These are phyloP conservation scores for Pseudocheirus occidentalis DNA, from an alignment of 2,797 vertebrate species.

Conservation along the genomic window DNA sequence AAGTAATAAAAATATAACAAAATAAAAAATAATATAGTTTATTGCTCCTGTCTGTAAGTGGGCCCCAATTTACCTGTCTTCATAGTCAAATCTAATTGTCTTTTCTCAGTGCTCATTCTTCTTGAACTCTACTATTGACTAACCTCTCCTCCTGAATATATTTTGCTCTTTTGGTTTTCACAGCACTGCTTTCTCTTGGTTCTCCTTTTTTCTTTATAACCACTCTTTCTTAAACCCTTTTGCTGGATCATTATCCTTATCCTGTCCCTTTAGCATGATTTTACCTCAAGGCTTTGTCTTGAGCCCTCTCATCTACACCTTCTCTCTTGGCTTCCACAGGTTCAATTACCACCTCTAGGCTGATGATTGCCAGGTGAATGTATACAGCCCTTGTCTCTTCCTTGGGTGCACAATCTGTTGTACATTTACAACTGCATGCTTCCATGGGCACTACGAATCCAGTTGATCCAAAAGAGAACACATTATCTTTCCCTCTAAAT, in stretches of 20 bases:
- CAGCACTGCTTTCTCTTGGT: background rate
- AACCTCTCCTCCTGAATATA: background rate
- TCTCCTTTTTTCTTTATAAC: background rate
- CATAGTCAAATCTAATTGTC: background rate
- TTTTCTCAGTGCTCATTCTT: background rate
- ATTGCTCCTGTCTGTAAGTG: background rate
- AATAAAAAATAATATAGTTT: background rate
- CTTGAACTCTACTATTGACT: background rate
- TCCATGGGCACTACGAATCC: background rate
- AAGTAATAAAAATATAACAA: too few relatives aligned
- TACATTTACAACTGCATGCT: background rate
- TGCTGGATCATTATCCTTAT: background rate
- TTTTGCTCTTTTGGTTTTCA: background rate
- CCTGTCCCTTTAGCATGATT: background rate
- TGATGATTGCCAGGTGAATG: background rate
- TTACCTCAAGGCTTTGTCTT: background rate
- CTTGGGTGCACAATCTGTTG: background rate
- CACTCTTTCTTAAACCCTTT: background rate
- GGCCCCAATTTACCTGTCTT: too few relatives aligned
- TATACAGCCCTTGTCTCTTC: background rate
- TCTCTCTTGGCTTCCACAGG: too few relatives aligned
- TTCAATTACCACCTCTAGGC: background rate
- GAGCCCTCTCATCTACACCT: background rate
- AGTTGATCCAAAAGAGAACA: background rate
- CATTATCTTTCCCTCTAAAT: background rate